Conservation (phyloP, 2,797 vertebrate genomes). For the Sardinella longiceps region DNA sequence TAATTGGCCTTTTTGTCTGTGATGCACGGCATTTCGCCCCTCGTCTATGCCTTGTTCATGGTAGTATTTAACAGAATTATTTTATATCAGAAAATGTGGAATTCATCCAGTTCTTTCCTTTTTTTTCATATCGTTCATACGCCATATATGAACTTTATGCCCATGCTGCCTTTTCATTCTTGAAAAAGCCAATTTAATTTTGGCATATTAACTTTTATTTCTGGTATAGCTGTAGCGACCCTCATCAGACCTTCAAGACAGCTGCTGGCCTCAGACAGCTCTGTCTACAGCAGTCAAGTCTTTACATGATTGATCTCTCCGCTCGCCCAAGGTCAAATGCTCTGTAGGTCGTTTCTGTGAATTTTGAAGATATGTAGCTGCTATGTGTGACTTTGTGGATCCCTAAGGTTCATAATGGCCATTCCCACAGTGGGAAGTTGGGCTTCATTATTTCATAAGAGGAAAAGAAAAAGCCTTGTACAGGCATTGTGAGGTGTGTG, state of each 20-base stretch:
- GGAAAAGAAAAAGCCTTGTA: neutral
- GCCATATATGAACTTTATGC: neutral
- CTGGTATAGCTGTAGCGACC: neutral
- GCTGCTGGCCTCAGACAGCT: neutral
- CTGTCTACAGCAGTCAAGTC: neutral
- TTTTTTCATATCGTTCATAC: neutral
- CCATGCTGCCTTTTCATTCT: neutral
- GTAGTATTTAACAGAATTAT: neutral
- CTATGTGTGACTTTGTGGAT: slow-evolving; percentile 9
- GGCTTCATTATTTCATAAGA: neutral
- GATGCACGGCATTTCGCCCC: neutral
- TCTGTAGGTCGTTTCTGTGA: neutral
- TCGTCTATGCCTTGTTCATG: neutral
- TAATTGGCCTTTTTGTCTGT: neutral
- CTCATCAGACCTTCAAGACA: slow-evolving; percentile 3
- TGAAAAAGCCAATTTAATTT: neutral
- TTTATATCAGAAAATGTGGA: neutral
- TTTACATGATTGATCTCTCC: neutral
- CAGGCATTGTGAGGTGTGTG: slow-evolving; percentile 2
- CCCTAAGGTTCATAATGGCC: neutral
- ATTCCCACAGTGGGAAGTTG: neutral
- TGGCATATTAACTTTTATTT: neutral
- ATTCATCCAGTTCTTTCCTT: neutral
- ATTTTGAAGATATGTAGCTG: slow-evolving; percentile 10
- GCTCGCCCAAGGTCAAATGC: neutral